These are phyloP conservation scores for Drosophila carrolli DNA, from an alignment of 1,140 invertebrate genomes.

Conservation along the genomic window DNA sequence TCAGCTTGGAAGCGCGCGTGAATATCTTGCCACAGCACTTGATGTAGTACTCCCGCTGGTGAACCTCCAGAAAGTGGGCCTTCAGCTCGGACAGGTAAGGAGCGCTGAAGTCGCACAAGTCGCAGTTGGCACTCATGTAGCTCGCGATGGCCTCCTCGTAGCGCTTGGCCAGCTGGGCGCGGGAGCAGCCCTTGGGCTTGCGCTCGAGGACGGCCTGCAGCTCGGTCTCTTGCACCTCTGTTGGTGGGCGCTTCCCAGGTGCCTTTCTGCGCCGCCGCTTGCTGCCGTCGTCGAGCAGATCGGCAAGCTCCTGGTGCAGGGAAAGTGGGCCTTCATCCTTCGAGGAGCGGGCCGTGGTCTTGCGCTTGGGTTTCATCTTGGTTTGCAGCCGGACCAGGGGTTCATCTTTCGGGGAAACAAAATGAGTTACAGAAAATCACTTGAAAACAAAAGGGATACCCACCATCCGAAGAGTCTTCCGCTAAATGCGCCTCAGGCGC, in stretches of 20 bases:
- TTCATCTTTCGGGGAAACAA: constrained; percentile 40
- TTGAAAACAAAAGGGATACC: not conserved
- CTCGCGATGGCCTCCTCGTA: constrained; percentile 73
- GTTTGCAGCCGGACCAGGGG: constrained; percentile 56
- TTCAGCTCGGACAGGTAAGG: constrained; percentile 67
- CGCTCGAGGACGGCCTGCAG: constrained; percentile 60
- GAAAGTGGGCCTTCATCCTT: constrained; percentile 15
- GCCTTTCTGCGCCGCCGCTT: constrained; percentile 29
- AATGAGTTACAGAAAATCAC: not conserved
- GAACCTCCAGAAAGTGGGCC: constrained; percentile 63
- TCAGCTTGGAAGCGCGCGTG: constrained; percentile 63
- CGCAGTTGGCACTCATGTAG: constrained; percentile 74
- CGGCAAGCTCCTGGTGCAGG: constrained; percentile 48
- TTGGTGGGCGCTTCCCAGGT: constrained; percentile 2
- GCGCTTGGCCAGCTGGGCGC: constrained; percentile 61
- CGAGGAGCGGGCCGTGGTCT: not conserved
- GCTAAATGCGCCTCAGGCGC: not conserved
- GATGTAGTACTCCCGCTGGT: constrained; percentile 69
- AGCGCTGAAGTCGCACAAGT: constrained; percentile 65
- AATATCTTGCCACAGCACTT: constrained; percentile 78
- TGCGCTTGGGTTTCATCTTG: constrained; percentile 57
- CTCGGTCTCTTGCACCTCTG: constrained; percentile 40
- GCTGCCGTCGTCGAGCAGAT: constrained; percentile 45
- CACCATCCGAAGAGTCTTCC: constrained; percentile 40
- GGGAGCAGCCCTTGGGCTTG: constrained; percentile 69